Conservation (phyloP, 2,797 vertebrate species). For the Sebastes minor region DNA sequence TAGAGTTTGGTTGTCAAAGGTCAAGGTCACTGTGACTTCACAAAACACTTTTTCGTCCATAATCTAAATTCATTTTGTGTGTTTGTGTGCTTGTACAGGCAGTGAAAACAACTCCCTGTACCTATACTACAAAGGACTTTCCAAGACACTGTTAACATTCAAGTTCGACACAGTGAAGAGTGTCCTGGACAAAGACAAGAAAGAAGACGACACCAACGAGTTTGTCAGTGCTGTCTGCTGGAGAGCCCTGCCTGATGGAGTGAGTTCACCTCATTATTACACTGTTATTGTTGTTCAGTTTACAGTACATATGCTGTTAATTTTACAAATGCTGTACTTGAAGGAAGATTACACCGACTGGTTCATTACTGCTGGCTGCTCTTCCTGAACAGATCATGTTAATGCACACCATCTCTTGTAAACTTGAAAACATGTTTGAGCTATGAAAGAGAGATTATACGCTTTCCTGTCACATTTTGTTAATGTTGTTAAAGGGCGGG, state of each 20-base stretch:
- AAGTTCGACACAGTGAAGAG: slow-evolving; percentile 99
- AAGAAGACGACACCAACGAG: slow-evolving; percentile 98
- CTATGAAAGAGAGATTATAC: neutral
- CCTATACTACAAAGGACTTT: slow-evolving; percentile 98
- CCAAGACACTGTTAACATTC: slow-evolving; percentile 97
- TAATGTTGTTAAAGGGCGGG: neutral
- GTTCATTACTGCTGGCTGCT: neutral
- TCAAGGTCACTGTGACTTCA: too few species aligned
- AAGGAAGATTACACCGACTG: neutral
- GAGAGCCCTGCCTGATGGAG: slow-evolving; percentile 96
- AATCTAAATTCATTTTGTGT: neutral
- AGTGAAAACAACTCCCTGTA: slow-evolving; percentile 99
- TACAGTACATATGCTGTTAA: neutral
- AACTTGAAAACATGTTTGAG: neutral
- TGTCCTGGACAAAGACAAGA: slow-evolving; percentile 97
- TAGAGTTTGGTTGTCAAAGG: too few species aligned
- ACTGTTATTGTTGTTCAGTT: neutral
- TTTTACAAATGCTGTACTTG: neutral
- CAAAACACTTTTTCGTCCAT: too few species aligned
- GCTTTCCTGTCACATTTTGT: neutral
- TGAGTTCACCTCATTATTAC: slow-evolving; percentile 71
- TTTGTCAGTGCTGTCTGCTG: slow-evolving; percentile 99
- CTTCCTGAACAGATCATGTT: neutral
- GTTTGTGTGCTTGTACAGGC: slow-evolving; percentile 76
- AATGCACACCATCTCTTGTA: neutral